Base-by-base conservation (phyloP, 2,113 vertebrate genomes). In the Eretmochelys imbricata region DNA sequence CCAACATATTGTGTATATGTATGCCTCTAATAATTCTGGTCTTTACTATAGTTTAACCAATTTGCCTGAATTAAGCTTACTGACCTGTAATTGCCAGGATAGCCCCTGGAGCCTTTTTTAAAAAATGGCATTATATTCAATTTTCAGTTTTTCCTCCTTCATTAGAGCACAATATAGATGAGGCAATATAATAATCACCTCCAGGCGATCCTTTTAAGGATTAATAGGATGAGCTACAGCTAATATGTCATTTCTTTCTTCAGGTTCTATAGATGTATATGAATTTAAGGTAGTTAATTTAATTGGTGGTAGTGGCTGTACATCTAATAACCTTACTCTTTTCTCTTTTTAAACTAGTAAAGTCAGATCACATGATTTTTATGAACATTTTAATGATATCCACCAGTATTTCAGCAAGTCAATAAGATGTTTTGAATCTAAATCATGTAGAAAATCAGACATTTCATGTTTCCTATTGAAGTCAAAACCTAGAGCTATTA, bases 261-360 rank as follows among this genome's bases (percentile, higher is more conserved):
- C 11, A 51, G 62, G 3, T 55, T 83, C 7, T 89, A 42, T 42
- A 82, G 25, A 57, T 48, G 78, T 50, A 3, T 72, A 17, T 10
- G 3, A 81, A 54, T 88, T 81, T 3, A 80, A 91, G 91, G 42
- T 53, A 49, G 42, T 1, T 17, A 93, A 86, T 89, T 51, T 54
- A 81, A 49, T 90, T 17, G 82, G 20, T 85, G 80, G 29, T 0
- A 46, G 5, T 62, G 53, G 20, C 29, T 80, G 1, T 0, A 0
- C 82, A 85, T 62, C 57, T 76, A 87, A 82, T 76, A 0, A 0
- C 59, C 27, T 54, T 87, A 14, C 10, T 53, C 1, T 59, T 95
- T 90, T 24, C 12, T n/a, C 9, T 93, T 92, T 65, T 65, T n/a
- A 31, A 65, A 65, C 62, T 6, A 62, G 59, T 29, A 31, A 65